Percentiles rank a stretch among this genome's conserved stretches.
These are phyloP conservation scores for Ceratotherium simum DNA, from an alignment of 2,113 vertebrate species.

Conservation along the genomic window DNA sequence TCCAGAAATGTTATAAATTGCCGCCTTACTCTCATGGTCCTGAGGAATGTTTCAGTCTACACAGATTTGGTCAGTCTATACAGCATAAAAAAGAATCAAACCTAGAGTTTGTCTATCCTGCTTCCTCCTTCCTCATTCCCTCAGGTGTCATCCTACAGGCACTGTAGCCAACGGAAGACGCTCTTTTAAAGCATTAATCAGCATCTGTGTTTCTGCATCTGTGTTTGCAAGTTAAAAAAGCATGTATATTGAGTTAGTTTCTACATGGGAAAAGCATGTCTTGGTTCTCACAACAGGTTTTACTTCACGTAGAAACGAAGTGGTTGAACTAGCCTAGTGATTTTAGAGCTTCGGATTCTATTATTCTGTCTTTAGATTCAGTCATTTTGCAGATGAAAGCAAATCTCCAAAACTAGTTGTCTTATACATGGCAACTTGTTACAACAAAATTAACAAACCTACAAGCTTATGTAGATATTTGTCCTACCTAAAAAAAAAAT, in stretches of 20 bases:
- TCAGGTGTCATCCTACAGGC: not conserved
- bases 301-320: not conserved
- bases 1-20: constrained; percentile 13
- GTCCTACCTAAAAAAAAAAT: not conserved
- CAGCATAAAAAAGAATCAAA: not conserved
- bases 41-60: not conserved
- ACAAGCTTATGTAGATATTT: not conserved
- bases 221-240: not conserved
- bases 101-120: not conserved
- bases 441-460: not conserved
- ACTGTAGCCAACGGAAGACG: not conserved
- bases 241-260: not conserved
- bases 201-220: not conserved
- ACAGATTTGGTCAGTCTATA: not conserved
- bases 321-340: not conserved
- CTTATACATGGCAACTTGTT: not conserved
- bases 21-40: not conserved
- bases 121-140: not conserved
- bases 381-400: not conserved
- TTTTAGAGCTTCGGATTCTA: not conserved
- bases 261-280: not conserved
- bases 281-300: not conserved
- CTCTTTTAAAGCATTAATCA: not conserved
- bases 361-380: not conserved
- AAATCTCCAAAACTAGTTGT: not conserved